Percentiles rank a stretch among this genome's conserved stretches.
Conservation (phyloP, 1,140 invertebrate genomes). For the Ceratoteleas bidentatus region DNA sequence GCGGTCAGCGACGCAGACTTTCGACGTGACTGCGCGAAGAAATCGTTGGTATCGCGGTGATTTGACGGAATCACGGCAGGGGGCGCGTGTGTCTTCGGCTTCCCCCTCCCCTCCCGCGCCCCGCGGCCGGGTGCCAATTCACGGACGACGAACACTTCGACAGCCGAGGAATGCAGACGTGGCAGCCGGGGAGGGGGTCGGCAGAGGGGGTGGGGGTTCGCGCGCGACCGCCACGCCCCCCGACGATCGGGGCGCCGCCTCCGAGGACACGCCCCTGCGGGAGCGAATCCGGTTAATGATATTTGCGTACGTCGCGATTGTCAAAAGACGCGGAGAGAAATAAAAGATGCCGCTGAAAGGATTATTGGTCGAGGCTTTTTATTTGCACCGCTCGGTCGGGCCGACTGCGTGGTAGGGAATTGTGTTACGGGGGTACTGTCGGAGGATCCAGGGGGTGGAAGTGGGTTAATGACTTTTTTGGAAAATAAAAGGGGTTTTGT, state of each 20-base stretch:
- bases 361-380: constrained; percentile 36
- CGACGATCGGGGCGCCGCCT: constrained; percentile 65
- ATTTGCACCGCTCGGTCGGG: constrained; percentile 5
- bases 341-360: constrained; percentile 52
- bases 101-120: constrained; percentile 26
- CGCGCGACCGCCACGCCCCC: not conserved
- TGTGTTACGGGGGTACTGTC: not conserved
- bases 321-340: constrained; percentile 59
- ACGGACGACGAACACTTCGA: constrained; percentile 50
- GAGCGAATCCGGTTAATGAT: constrained; percentile 61
- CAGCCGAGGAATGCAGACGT: constrained; percentile 53
- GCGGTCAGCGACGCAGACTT: constrained; percentile 67
- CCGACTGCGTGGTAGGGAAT: not conserved
- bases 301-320: constrained; percentile 60
- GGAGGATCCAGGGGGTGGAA: not conserved
- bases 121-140: constrained; percentile 30
- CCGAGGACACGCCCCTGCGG: constrained; percentile 65
- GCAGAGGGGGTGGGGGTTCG: constrained; percentile 26
- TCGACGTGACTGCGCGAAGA: constrained; percentile 69
- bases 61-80: constrained; percentile 65
- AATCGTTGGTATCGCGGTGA: constrained; percentile 69
- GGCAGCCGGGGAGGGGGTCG: constrained; percentile 27
- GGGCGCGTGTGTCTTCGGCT: constrained; percentile 58
- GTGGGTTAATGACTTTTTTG: not conserved
- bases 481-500: not conserved